Conservation (phyloP, 1,140 invertebrate species). For the Heliconius hewitsoni region DNA sequence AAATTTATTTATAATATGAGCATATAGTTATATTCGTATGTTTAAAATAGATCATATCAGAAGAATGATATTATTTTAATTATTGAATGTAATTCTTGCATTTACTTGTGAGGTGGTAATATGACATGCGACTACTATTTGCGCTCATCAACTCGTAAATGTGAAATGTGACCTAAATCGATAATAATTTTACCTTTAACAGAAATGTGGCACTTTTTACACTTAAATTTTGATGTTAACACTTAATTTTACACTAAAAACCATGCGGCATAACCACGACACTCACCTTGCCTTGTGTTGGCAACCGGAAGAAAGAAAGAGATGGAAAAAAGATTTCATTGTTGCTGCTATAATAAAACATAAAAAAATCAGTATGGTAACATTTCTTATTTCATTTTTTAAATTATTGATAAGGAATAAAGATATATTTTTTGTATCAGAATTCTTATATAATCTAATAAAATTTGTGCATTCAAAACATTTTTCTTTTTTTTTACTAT, state of each 20-base stretch:
- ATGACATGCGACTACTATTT: not conserved
- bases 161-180: not conserved
- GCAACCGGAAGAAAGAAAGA: constrained; percentile 75
- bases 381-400: not conserved
- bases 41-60: not conserved
- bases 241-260: constrained; percentile 44
- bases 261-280: constrained; percentile 65
- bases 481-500: too few relatives aligned
- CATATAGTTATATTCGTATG: not conserved
- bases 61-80: not conserved
- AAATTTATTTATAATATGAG: not conserved
- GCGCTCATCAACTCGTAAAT: not conserved
- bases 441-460: too few relatives aligned
- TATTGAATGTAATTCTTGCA: not conserved
- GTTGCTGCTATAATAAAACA: not conserved
- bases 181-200: constrained; percentile 35
- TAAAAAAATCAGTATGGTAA: not conserved
- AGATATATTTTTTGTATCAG: not conserved
- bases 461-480: too few relatives aligned
- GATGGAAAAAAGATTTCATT: constrained; percentile 18
- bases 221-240: constrained; percentile 23
- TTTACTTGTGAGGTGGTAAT: constrained; percentile 1
- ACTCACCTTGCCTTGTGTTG: constrained; percentile 76
- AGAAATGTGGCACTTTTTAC: constrained; percentile 31
- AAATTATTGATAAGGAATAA: not conserved